Evolutionary conservation across 2,113 vertebrate genomes (phyloP), one percentile per base, ranked within the genome.

Genomic region (Hassar affinis): DNA sequence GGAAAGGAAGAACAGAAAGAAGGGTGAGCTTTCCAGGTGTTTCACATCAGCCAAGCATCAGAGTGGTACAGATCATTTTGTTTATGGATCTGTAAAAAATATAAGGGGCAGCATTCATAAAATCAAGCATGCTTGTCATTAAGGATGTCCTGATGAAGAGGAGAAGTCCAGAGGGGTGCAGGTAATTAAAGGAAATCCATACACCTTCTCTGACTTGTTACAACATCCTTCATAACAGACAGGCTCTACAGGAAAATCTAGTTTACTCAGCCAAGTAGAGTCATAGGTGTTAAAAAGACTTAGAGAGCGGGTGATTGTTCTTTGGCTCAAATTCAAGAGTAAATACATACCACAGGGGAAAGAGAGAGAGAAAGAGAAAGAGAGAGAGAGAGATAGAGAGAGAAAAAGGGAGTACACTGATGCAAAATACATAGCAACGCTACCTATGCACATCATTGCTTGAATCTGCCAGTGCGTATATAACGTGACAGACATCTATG

Each of bases 181-280:
- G n/a, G 27, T 87, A 90, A 93, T 93, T 93, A 93, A 89, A 81
- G 89, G 90, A 92, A 94, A 94, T 93, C 91, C 71, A 92, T 93
- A 93, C 64, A 72, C 89, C 88, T 92, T 92, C 89, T 80, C 86
- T 47, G 74, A 85, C 88, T 90, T 76, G 85, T 91, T 91, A 91
- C 83, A 77, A 87, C 84, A 75, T 80, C 88, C 80, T 75, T 87
- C 88, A 91, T 87, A 90, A 85, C 87, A 82, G 57, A 85, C 84
- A 56, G 78, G 82, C 79, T n/a, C 71, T 30, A 81, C 17, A 22
- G 66, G 86, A 87, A 81, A 82, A 64, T 75, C 51, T 79, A 38
- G 81, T 71, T 61, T 75, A 85, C 80, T 83, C 82, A 45, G 35
- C 35, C 27, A 27, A 82, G 72, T 47, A 51, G 30, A 76, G 35